These are phyloP conservation scores for Caenorhabditis macrosperma DNA, from an alignment of 2,888 invertebrate genomes.

Conservation along the genomic window DNA sequence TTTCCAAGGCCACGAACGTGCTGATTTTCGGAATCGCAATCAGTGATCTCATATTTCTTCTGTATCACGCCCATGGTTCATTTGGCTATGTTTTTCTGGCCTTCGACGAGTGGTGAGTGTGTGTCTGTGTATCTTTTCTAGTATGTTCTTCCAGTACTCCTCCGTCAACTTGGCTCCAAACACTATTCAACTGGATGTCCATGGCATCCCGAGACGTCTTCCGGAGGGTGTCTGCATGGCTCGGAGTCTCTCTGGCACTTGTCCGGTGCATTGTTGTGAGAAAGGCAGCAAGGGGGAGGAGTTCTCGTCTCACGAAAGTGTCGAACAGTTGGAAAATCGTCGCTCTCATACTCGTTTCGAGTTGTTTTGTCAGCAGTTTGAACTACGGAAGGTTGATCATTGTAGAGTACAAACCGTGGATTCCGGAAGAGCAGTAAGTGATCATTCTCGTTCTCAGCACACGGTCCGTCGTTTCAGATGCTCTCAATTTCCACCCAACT, in stretches of 20 bases:
- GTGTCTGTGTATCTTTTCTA: too few species aligned
- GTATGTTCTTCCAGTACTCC: neutral
- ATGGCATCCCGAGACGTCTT: slow-evolving; percentile 5
- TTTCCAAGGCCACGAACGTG: neutral
- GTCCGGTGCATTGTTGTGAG: slow-evolving; percentile 3
- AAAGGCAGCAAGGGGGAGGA: too few species aligned
- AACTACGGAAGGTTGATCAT: slow-evolving; percentile 2
- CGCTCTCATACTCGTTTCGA: neutral
- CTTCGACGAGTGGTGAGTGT: too few species aligned
- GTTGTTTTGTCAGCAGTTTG: neutral
- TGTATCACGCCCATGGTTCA: slow-evolving; percentile 8
- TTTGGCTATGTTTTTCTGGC: neutral
- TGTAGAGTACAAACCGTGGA: neutral
- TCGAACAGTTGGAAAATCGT: slow-evolving; percentile 6
- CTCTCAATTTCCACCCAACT: slow-evolving; percentile 10
- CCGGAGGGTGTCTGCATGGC: slow-evolving; percentile 12
- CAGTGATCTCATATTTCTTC: slow-evolving; percentile 10
- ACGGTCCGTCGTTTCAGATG: neutral
- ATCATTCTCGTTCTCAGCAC: neutral
- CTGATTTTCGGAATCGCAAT: slow-evolving; percentile 11
- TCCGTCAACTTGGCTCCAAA: neutral
- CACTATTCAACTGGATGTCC: neutral
- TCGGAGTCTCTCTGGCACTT: slow-evolving; percentile 5
- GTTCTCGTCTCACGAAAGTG: too few species aligned
- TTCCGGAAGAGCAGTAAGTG: neutral